Conservation (phyloP, 2,888 invertebrate species). For the Mythimna lalbum region DNA sequence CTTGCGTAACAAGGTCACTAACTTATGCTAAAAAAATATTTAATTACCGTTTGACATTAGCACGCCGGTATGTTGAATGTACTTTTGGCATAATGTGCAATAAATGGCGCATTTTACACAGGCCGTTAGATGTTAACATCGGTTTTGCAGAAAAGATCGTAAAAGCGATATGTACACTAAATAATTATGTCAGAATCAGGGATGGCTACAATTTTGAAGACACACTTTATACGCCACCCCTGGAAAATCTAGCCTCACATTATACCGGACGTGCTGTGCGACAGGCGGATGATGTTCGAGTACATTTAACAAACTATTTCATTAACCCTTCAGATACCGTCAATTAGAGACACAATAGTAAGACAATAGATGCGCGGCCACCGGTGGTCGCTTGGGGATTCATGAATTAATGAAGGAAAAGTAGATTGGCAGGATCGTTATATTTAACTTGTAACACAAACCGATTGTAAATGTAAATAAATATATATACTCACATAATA, state of each 20-base stretch:
- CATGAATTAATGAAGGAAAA: constrained; percentile 51
- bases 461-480: constrained; percentile 25
- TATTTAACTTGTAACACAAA: constrained; percentile 54
- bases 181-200: constrained; percentile 59
- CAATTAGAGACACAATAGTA: no score
- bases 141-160: constrained; percentile 54
- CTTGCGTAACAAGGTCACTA: no score
- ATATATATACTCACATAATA: constrained; percentile 35
- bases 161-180: constrained; percentile 40
- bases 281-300: constrained; percentile 54
- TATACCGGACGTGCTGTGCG: constrained; percentile 53
- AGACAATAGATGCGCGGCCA: no score
- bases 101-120: constrained; percentile 60
- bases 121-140: constrained; percentile 53
- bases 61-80: constrained; percentile 54
- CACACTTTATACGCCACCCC: constrained; percentile 41
- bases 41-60: constrained; percentile 41
- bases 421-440: constrained; percentile 48
- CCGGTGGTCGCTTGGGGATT: no score
- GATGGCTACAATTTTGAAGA: constrained; percentile 59
- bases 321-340: no score
- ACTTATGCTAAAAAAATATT: constrained; percentile 47
- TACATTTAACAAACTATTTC: constrained; percentile 55
- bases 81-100: constrained; percentile 46
- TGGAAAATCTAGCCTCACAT: constrained; percentile 57